phyloP scores from a whole-genome alignment of 2,113 vertebrate species.

The Syngnathus typhle region DNA sequence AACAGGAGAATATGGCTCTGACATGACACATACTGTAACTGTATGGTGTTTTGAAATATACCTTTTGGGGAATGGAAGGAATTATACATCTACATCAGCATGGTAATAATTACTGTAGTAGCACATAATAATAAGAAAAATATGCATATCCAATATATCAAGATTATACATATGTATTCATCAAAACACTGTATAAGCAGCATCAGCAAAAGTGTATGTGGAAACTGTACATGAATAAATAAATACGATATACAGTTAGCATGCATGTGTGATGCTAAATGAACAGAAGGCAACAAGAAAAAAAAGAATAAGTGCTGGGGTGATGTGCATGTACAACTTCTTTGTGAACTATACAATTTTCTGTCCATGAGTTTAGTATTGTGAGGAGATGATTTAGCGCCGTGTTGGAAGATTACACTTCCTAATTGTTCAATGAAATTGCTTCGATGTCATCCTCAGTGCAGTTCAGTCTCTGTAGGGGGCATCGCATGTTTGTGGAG shows the following conservation, averaged over 20 bases:
- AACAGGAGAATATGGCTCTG: too few relatives aligned
- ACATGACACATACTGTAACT: too few relatives aligned
- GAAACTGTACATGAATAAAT: constrained; percentile 3
- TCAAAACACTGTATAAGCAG: background rate
- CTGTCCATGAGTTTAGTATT: background rate
- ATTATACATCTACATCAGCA: background rate
- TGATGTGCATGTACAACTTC: background rate
- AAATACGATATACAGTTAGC: background rate
- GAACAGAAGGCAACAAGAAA: background rate
- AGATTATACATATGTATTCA: background rate
- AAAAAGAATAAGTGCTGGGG: background rate
- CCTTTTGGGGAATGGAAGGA: background rate
- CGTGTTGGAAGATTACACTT: background rate
- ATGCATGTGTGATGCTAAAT: background rate
- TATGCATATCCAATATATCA: background rate
- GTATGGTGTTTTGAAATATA: background rate
- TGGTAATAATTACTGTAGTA: too few relatives aligned
- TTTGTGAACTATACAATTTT: background rate
- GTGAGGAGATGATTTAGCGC: background rate
- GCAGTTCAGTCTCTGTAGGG: too few relatives aligned
- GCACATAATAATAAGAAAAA: background rate
- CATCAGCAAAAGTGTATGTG: background rate
- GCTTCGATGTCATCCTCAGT: background rate
- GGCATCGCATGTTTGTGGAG: too few relatives aligned
- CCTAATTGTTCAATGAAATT: background rate